Base-by-base conservation (phyloP, 2,888 invertebrate genomes). In the Melieria picta region DNA sequence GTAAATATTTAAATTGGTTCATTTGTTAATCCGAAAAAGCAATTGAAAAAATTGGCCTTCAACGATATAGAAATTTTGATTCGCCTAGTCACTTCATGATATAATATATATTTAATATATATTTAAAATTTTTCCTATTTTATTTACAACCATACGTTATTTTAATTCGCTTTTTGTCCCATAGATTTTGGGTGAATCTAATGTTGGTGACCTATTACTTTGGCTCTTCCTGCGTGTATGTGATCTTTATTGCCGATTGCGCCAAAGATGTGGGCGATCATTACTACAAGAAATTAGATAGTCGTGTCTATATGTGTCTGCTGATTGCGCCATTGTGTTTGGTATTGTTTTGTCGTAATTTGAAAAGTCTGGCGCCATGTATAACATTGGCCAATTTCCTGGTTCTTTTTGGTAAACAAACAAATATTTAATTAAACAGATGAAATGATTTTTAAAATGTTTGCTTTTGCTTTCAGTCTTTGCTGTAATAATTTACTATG, bases 221-320 rank as follows among this genome's bases (percentile, higher is more conserved):
- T 80, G 99, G 99, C 7, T 98, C 98, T 85, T 98, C 98, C 87
- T 97, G 97, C 86, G 97, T 98, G 0, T 99, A 99, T 88, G 92
- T 97, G 69, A 93, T 97, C 9, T 99, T 98, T 85, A 94, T 98
- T 13, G 91, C 96, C 2, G 92, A 91, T 76, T 96, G 94, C 84
- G 80, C 96, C 0, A 91, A 93, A 82, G 91, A 92, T 88, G 91
- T 94, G 3, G 89, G 91, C 1, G 91, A 93, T 77, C 85, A 83
- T 72, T 88, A 90, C 79, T 77, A 87, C 0, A 79, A 46, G 13
- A 85, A 87, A 1, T 86, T 89, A 46, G 87, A 89, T 46, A 84
- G 87, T 74, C 85, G 88, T 0, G 76, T 88, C 5, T 88, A 89
- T 65, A 84, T 89, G 74, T 82, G 89, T 45, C 73, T 88, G 3